phyloP scores from a whole-genome alignment of 2,888 invertebrate genomes.

The Melanostoma scalare region DNA sequence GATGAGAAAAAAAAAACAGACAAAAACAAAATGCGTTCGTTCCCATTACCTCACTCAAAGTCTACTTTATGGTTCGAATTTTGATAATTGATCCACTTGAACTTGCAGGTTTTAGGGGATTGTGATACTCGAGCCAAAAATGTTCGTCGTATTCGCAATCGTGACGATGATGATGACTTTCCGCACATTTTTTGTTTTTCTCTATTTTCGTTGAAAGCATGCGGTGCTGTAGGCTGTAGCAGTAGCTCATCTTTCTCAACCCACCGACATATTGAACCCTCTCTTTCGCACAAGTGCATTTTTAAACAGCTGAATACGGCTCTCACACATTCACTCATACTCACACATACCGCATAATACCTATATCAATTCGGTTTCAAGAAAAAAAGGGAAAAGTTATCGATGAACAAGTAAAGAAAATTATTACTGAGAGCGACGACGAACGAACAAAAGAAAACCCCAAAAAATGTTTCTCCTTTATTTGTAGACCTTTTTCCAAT shows the following conservation, averaged over 20 bases:
- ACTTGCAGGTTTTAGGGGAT: background rate
- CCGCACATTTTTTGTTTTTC: conserved; percentile 56
- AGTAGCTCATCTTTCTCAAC: too few species aligned
- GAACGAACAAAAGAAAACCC: conserved; percentile 34
- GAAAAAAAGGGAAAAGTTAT: conserved; percentile 33
- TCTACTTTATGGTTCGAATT: too few species aligned
- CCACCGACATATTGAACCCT: background rate
- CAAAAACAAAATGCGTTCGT: too few species aligned
- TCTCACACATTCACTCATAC: conserved; percentile 21
- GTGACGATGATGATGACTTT: conserved; percentile 27
- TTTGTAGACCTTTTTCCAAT: conserved; percentile 47
- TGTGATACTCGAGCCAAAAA: conserved; percentile 1
- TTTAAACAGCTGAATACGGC: conserved; percentile 57
- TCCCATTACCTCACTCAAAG: too few species aligned
- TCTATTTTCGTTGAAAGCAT: conserved; percentile 51
- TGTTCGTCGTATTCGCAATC: conserved; percentile 4
- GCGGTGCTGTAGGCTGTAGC: conserved; percentile 49
- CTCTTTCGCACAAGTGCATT: conserved; percentile 12
- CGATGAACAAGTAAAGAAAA: conserved; percentile 58
- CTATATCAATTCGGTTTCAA: conserved; percentile 6
- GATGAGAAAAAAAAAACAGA: background rate
- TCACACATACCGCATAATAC: background rate
- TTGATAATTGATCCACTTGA: too few species aligned
- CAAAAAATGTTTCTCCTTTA: conserved; percentile 65
- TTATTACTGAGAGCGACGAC: conserved; percentile 41